These are phyloP conservation scores for Pogonomyrmex californicus DNA, from an alignment of 1,140 invertebrate species.

Conservation along the genomic window DNA sequence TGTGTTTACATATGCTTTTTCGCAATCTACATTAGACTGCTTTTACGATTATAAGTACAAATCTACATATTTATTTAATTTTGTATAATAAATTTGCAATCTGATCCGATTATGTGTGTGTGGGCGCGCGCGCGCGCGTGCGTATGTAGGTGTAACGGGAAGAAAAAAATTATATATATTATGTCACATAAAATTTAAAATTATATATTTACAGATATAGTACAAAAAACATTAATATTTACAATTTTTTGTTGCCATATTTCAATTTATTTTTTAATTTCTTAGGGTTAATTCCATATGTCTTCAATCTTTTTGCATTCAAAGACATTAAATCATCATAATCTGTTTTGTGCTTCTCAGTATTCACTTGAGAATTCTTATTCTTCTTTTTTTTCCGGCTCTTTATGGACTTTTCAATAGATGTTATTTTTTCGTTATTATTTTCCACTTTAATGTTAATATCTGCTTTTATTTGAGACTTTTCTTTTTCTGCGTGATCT, in stretches of 20 bases:
- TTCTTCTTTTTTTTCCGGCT: conserved; percentile 60
- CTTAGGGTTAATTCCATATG: conserved; percentile 97
- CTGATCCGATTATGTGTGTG: background rate
- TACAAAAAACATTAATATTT: conserved; percentile 31
- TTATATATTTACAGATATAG: conserved; percentile 35
- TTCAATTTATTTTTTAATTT: conserved; percentile 92
- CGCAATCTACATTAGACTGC: background rate
- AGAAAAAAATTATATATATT: background rate
- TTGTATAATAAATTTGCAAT: background rate
- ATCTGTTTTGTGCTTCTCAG: conserved; percentile 26
- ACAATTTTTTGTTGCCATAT: conserved; percentile 85
- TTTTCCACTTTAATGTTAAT: conserved; percentile 15
- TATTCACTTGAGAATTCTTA: conserved; percentile 70
- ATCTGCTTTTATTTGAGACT: background rate
- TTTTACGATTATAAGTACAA: background rate
- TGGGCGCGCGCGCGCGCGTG: too few relatives aligned
- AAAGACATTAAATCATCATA: conserved; percentile 84
- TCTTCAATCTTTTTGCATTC: conserved; percentile 93
- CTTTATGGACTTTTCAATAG: background rate
- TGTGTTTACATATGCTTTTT: background rate
- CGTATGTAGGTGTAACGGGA: too few relatives aligned
- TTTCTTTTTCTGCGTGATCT: background rate
- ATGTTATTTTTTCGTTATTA: background rate
- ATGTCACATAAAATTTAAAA: background rate
- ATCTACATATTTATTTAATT: conserved; percentile 5